Evolutionary conservation across 2,113 vertebrate genomes (phyloP), one percentile per base, ranked within the genome.

Genomic region (Pangasianodon gigas): DNA sequence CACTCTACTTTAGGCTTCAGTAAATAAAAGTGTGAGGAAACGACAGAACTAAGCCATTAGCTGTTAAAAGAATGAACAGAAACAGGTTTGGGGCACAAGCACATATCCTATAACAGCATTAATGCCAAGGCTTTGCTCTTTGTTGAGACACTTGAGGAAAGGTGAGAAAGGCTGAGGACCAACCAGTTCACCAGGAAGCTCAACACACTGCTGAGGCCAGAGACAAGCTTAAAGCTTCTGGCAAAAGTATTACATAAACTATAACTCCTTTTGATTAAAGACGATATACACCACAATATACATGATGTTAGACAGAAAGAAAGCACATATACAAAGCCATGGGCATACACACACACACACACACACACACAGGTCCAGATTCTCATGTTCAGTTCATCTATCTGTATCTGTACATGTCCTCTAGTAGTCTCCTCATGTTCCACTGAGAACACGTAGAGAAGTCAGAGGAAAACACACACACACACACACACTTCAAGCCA

Each of bases 61-160:
- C 8, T 52, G 58, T 54, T 32, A 19, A 85, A 90, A 58, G 37
- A 87, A 71, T 29, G 60, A 87, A 56, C 26, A 90, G 67, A 65
- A 86, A 52, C 74, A 83, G 87, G 74, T 84, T 89, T 89, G 51
- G 44, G 48, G 48, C 10, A 82, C 24, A 24, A 60, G n/a, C 37
- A 46, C 21, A 54, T 48, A 60, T 89, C 58, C 77, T 21, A 79
- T 52, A 86, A 85, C 88, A 85, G 41, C 26, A 21, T 87, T 65
- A 56, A 18, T 62, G 26, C 24, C 18, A 86, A 79, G 87, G 48
- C 54, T 84, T 89, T 93, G 91, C 94, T 94, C 93, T 84, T 94
- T 92, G 92, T 94, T 92, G 92, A 18, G 93, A 94, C 80, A 52
- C 91, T 88, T 90, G 24, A 1, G 44, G 88, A 44, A 37, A 87